Conservation (phyloP, 2,888 invertebrate species). For the Noctua comes region DNA sequence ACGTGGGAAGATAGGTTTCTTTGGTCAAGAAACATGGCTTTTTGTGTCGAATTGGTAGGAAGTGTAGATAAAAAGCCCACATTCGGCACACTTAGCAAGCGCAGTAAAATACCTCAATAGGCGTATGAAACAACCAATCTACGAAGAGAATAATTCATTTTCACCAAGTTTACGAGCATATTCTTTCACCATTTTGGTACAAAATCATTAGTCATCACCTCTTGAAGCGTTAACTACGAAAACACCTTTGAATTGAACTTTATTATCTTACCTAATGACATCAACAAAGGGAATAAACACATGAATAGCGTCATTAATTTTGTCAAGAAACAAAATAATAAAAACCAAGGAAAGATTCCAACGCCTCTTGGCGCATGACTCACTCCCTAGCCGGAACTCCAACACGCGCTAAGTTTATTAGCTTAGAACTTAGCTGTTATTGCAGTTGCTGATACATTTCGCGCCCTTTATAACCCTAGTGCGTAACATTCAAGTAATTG, state of each 20-base stretch:
- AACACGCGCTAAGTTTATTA: constrained; percentile 15
- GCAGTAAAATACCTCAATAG: constrained; percentile 4
- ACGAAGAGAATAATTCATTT: neutral
- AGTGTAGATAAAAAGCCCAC: constrained; percentile 20
- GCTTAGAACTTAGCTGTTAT: constrained; percentile 5
- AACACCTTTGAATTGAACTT: constrained; percentile 25
- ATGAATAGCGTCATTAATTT: constrained; percentile 14
- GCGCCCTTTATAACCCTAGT: constrained; percentile 28
- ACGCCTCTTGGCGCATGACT: constrained; percentile 30
- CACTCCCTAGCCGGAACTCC: constrained; percentile 48
- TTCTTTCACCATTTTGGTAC: neutral
- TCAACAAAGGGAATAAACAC: constrained; percentile 27
- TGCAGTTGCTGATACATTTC: constrained; percentile 33
- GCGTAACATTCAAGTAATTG: constrained; percentile 28
- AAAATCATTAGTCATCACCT: constrained; percentile 14
- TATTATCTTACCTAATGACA: constrained; percentile 22
- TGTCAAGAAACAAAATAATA: constrained; percentile 24
- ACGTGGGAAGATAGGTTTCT: constrained; percentile 41
- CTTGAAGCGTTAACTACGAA: neutral
- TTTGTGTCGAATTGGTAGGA: constrained; percentile 34
- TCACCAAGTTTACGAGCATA: neutral
- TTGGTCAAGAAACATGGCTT: constrained; percentile 38
- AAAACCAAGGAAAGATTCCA: constrained; percentile 27
- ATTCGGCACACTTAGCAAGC: constrained; percentile 6
- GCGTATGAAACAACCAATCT: neutral